Conservation (phyloP, 2,888 invertebrate species). For the Parapristionchus giblindavisi region DNA sequence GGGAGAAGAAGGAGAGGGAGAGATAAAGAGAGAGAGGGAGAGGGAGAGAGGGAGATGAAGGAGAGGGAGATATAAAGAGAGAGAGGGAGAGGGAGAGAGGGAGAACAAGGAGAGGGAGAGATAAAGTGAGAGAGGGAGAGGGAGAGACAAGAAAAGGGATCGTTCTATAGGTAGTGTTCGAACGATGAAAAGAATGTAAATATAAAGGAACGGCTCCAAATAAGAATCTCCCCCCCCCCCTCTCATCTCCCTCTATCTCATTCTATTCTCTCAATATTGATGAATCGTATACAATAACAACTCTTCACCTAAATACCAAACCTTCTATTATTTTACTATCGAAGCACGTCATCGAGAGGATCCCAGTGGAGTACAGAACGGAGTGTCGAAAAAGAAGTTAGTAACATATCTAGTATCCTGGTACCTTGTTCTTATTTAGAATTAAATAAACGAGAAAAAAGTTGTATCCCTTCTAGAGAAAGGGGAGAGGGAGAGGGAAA, state of each 20-base stretch:
- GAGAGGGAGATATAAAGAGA: background rate
- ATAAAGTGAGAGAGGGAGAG: background rate
- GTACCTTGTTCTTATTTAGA: too few relatives aligned
- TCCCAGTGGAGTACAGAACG: too few relatives aligned
- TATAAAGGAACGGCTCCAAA: background rate
- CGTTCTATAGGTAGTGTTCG: background rate
- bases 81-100: background rate
- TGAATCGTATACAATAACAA: too few relatives aligned
- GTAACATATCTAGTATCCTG: too few relatives aligned
- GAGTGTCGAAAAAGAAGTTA: too few relatives aligned
- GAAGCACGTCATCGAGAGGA: too few relatives aligned
- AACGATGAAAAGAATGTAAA: background rate
- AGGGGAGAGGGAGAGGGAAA: too few relatives aligned
- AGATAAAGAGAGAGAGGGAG: background rate
- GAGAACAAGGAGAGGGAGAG: background rate
- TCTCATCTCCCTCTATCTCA: background rate
- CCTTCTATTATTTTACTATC: too few relatives aligned
- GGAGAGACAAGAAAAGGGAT: background rate
- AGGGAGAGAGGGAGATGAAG: background rate
- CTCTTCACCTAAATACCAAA: too few relatives aligned
- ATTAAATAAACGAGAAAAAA: too few relatives aligned
- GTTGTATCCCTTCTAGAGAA: too few relatives aligned
- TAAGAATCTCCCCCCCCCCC: background rate
- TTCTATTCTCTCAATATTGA: conserved; percentile 6
- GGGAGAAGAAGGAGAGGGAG: background rate